A percentile compares a stretch with the other conserved stretches of the same genome.
Conservation (phyloP, 37 sponge, comb jelly and placozoan genomes). For the Ianthella basta region DNA sequence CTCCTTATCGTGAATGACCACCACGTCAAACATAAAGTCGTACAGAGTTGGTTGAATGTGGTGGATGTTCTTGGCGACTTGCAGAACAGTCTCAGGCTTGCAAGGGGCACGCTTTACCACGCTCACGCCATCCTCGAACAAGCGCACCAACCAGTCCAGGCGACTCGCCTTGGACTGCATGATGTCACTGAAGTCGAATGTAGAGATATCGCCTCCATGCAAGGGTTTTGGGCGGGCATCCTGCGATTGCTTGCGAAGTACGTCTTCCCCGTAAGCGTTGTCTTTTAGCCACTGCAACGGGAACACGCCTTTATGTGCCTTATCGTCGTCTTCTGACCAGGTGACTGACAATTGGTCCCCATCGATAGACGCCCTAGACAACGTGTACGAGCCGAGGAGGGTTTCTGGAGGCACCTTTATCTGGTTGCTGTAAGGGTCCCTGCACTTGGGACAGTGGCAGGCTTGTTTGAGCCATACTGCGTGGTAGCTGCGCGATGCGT, state of each 20-base stretch:
- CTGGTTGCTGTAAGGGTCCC: neutral
- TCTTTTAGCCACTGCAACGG: conserved; percentile 7
- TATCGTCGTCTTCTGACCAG: neutral
- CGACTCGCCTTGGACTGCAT: neutral
- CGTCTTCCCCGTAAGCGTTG: conserved; percentile 11
- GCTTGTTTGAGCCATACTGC: conserved; percentile 17
- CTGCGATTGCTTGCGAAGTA: neutral
- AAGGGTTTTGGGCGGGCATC: conserved; percentile 13
- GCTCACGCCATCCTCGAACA: neutral
- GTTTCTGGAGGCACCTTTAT: neutral
- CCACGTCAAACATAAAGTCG: too few species aligned
- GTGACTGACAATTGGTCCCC: conserved; percentile 12
- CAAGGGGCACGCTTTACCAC: too few species aligned
- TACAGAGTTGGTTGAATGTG: too few species aligned
- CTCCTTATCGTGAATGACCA: too few species aligned
- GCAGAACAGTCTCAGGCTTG: too few species aligned
- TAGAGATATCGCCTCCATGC: neutral
- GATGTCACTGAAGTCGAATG: conserved; percentile 1
- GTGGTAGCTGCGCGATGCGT: neutral
- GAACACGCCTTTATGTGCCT: neutral
- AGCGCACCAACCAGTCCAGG: conserved; percentile 2
- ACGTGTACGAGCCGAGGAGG: conserved; percentile 4
- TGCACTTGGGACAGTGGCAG: conserved; percentile 20
- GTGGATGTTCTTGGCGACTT: too few species aligned
- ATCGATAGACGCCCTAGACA: neutral